A percentile compares a stretch with the other conserved stretches of the same genome.
These are phyloP conservation scores for Dorcus hopei DNA, from an alignment of 2,888 invertebrate species.

Conservation along the genomic window DNA sequence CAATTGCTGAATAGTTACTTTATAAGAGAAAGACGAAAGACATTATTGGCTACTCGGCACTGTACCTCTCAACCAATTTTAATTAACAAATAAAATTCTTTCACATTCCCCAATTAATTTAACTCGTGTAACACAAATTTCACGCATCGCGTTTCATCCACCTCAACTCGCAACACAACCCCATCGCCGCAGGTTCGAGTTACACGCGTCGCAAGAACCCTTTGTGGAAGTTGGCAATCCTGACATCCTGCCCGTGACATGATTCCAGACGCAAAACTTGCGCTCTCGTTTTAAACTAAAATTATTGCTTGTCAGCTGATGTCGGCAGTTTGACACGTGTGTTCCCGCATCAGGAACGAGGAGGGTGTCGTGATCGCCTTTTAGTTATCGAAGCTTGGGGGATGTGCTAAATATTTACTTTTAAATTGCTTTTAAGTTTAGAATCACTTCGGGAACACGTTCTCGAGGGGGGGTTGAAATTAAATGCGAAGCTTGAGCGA, in stretches of 20 bases:
- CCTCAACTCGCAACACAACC: too few species aligned
- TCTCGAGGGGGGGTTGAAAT: too few species aligned
- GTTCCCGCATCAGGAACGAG: conserved; percentile 20
- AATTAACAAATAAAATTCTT: too few species aligned
- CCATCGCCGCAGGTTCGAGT: too few species aligned
- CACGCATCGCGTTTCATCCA: too few species aligned
- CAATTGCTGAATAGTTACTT: too few species aligned
- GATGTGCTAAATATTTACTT: conserved; percentile 24
- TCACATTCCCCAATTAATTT: too few species aligned
- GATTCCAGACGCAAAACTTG: conserved; percentile 27
- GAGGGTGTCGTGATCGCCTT: conserved; percentile 20
- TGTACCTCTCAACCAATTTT: too few species aligned
- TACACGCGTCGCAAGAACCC: background rate
- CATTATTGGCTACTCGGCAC: too few species aligned
- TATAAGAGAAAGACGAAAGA: too few species aligned
- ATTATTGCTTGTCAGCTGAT: conserved; percentile 34
- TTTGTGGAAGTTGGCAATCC: conserved; percentile 9
- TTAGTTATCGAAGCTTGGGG: conserved; percentile 21
- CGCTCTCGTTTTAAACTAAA: conserved; percentile 30
- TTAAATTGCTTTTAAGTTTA: conserved; percentile 20
- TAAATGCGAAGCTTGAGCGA: too few species aligned
- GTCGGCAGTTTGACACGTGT: conserved; percentile 33
- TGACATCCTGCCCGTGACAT: conserved; percentile 27
- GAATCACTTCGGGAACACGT: background rate
- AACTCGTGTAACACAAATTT: too few species aligned